These are phyloP conservation scores for Rhopilema esculentum DNA, from an alignment of 30 jellyfish, hydroid and myxozoan genomes.

Conservation along the genomic window DNA sequence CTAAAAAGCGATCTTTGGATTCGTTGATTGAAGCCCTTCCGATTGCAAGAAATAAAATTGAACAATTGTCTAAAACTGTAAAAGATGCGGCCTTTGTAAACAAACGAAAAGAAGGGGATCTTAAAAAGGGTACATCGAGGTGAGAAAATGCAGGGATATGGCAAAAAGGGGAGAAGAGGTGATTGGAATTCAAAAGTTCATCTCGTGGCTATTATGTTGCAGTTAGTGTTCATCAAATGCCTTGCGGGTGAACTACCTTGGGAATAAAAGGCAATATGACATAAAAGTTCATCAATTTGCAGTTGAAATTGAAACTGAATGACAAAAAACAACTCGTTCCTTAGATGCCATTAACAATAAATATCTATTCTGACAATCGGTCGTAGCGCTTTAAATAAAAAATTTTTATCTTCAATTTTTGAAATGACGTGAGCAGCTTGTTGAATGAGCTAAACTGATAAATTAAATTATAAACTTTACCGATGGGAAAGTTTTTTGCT, in stretches of 20 bases:
- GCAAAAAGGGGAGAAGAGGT: background rate
- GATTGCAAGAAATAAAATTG: constrained; percentile 65
- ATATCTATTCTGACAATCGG: too few relatives aligned
- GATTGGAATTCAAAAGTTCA: background rate
- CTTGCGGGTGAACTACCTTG: too few relatives aligned
- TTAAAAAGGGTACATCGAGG: constrained; percentile 7
- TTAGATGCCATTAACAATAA: background rate
- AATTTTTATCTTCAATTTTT: too few relatives aligned
- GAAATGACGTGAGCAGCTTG: too few relatives aligned
- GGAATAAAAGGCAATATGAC: too few relatives aligned
- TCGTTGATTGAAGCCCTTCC: constrained; percentile 82
- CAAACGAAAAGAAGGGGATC: background rate
- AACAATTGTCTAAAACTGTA: constrained; percentile 52
- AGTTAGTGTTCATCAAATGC: background rate
- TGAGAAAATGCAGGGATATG: background rate
- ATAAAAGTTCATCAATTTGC: too few relatives aligned
- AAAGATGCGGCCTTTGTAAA: constrained; percentile 70
- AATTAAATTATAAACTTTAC: background rate
- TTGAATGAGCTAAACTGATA: too few relatives aligned
- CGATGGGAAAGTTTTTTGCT: background rate
- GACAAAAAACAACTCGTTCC: too few relatives aligned
- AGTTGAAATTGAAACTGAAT: too few relatives aligned
- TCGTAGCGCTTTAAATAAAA: too few relatives aligned
- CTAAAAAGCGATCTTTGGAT: constrained; percentile 27
- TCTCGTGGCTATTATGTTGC: background rate